phyloP scores from a whole-genome alignment of 2,797 vertebrate species.

The Gambelia wislizenii region DNA sequence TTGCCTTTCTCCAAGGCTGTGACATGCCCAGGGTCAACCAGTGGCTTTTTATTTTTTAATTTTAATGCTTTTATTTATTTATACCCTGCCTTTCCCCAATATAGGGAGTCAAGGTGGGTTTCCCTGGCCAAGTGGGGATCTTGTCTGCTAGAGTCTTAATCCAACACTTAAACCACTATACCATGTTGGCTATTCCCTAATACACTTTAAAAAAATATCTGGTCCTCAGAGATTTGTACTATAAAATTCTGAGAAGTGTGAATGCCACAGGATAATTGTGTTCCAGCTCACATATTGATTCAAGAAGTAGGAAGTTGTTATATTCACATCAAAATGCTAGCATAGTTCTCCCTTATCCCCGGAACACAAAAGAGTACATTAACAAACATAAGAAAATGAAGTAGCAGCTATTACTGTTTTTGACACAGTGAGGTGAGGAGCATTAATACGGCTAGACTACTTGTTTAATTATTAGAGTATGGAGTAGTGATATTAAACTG shows the following conservation, averaged over 20 bases:
- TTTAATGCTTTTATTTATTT: too few relatives aligned
- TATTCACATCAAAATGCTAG: too few relatives aligned
- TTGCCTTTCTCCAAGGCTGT: background rate
- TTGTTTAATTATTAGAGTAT: background rate
- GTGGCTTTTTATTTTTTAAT: too few relatives aligned
- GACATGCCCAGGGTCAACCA: background rate
- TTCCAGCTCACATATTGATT: background rate
- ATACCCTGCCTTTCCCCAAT: too few relatives aligned
- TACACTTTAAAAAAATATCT: too few relatives aligned
- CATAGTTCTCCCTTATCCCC: too few relatives aligned
- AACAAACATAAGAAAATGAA: background rate
- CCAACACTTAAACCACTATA: too few relatives aligned
- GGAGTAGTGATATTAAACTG: background rate
- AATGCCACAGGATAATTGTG: background rate
- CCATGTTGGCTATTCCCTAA: too few relatives aligned
- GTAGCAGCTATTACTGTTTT: background rate
- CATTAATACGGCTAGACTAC: background rate
- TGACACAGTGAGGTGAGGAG: background rate
- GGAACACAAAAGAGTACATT: too few relatives aligned
- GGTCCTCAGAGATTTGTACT: background rate
- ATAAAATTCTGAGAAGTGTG: background rate
- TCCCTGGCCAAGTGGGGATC: background rate
- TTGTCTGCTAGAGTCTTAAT: background rate
- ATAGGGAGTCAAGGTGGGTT: too few relatives aligned
- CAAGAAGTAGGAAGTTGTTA: background rate